phyloP scores from a whole-genome alignment of 2,797 vertebrate species.

The Lepidocolaptes lacrymiger region DNA sequence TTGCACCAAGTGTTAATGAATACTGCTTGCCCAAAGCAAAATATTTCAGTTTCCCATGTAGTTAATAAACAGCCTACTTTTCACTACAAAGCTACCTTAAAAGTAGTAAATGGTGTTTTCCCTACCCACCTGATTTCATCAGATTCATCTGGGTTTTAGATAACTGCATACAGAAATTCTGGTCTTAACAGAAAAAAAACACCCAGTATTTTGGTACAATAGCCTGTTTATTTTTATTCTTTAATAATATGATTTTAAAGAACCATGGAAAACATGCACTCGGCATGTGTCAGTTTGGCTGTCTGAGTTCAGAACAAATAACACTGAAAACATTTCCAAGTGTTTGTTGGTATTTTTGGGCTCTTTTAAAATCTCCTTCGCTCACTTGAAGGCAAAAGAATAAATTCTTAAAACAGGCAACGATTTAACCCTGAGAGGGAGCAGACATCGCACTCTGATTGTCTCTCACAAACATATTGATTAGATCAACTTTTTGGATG shows the following conservation, averaged over 20 bases:
- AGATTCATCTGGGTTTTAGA: not conserved
- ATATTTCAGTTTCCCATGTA: not conserved
- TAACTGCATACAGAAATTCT: constrained; percentile 21
- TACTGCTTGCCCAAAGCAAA: not conserved
- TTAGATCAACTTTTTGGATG: not conserved
- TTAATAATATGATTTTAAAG: not conserved
- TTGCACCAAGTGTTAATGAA: not conserved
- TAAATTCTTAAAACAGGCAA: not conserved
- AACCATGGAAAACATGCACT: not conserved
- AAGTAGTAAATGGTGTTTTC: constrained; percentile 34
- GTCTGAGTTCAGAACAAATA: constrained; percentile 1
- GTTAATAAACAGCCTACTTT: not conserved
- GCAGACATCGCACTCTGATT: not conserved
- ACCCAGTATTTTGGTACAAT: not conserved
- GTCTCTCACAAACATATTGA: not conserved
- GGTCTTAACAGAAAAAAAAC: not conserved
- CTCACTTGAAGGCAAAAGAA: not conserved
- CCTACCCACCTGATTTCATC: not conserved
- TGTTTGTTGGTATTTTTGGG: not conserved
- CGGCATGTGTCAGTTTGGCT: not conserved
- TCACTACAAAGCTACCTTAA: not conserved
- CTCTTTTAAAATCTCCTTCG: not conserved
- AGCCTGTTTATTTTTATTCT: not conserved
- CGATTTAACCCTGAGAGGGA: not conserved
- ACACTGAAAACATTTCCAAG: not conserved